These are phyloP conservation scores for Schizothorax lantsangensis DNA, from an alignment of 2,797 vertebrate genomes.

Conservation along the genomic window DNA sequence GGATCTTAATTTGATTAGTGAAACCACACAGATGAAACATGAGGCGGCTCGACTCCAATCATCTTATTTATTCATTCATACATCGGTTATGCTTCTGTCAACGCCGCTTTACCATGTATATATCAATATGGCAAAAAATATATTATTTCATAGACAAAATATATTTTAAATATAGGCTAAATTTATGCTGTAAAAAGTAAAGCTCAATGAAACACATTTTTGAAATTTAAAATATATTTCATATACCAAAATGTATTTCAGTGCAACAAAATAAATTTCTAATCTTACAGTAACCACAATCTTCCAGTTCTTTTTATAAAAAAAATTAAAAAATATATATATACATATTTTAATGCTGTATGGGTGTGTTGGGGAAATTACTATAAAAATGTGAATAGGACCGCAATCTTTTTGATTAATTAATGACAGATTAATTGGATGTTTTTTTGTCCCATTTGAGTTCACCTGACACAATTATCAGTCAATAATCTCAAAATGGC, in stretches of 20 bases:
- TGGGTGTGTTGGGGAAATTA: neutral
- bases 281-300: too few species aligned
- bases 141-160: neutral
- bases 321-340: too few species aligned
- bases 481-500: neutral
- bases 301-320: too few species aligned
- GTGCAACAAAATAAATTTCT: neutral
- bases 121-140: neutral
- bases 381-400: too few species aligned
- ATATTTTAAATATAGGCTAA: neutral
- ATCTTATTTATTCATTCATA: conserved; percentile 32
- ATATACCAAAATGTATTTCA: neutral
- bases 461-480: too few species aligned
- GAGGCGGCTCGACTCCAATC: conserved; percentile 16
- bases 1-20: conserved; percentile 44
- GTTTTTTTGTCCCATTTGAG: neutral
- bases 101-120: neutral
- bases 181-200: too few species aligned
- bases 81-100: neutral
- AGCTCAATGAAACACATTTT: neutral
- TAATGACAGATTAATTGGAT: neutral
- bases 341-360: too few species aligned
- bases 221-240: neutral
- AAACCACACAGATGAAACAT: conserved; percentile 36
- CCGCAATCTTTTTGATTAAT: neutral